phyloP scores from a whole-genome alignment of 2,888 invertebrate genomes.

The Nomada flava region DNA sequence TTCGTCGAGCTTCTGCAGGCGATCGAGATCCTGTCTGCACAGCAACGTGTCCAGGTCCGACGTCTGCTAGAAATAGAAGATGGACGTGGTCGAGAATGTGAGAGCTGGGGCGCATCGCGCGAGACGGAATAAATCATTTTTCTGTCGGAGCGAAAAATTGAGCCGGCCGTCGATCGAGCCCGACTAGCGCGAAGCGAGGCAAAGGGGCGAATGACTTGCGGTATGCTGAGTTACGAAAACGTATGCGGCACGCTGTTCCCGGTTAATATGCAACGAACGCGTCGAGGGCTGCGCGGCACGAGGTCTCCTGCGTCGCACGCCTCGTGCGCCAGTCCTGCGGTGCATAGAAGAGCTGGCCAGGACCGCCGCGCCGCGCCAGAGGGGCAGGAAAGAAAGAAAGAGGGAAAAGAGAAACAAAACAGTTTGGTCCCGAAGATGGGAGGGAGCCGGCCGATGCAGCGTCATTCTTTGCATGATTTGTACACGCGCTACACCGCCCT shows the following conservation, averaged over 20 bases:
- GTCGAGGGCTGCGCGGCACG: slow-evolving; percentile 60
- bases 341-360: slow-evolving; percentile 25
- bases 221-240: slow-evolving; percentile 77
- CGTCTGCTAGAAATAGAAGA: slow-evolving; percentile 85
- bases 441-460: slow-evolving; percentile 71
- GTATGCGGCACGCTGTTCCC: slow-evolving; percentile 65
- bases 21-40: slow-evolving; percentile 90
- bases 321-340: slow-evolving; percentile 44
- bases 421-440: slow-evolving; percentile 34
- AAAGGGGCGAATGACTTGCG: slow-evolving; percentile 79
- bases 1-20: slow-evolving; percentile 87
- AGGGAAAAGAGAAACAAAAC: slow-evolving; percentile 23
- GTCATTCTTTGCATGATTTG: slow-evolving; percentile 82
- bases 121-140: not conserved
- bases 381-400: slow-evolving; percentile 3
- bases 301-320: slow-evolving; percentile 44
- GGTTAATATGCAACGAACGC: slow-evolving; percentile 80
- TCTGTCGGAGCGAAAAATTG: too few species aligned
- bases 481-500: slow-evolving; percentile 79
- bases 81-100: too few species aligned
- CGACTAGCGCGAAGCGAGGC: slow-evolving; percentile 18
- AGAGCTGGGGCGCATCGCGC: too few species aligned
- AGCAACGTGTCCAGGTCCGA: slow-evolving; percentile 92
- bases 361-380: not conserved
- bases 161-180: too few species aligned